Evolutionary conservation across 1,140 invertebrate species (phyloP).

Genomic region (Paramacrobiotus metropolitanus): DNA sequence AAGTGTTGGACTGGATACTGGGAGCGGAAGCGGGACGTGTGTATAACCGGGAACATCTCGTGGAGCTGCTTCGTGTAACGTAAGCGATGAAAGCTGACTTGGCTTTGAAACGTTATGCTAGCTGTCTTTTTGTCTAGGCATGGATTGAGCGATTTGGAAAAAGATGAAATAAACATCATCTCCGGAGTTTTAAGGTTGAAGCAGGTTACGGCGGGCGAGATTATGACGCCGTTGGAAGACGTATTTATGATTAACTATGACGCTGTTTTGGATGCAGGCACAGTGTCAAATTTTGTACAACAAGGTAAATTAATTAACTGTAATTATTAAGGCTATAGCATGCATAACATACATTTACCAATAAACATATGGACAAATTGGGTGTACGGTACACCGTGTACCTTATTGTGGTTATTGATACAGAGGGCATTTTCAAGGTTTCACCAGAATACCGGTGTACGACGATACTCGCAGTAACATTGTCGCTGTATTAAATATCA

Average conservation of each 20-base stretch:
- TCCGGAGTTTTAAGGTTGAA: slow-evolving; percentile 73
- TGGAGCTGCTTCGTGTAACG: slow-evolving; percentile 69
- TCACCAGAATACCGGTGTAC: slow-evolving; percentile 80
- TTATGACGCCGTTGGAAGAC: slow-evolving; percentile 87
- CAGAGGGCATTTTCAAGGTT: too few species aligned
- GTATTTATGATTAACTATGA: slow-evolving; percentile 80
- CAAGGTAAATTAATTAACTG: slow-evolving; percentile 32
- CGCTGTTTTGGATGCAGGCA: slow-evolving; percentile 73
- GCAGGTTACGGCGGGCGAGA: slow-evolving; percentile 64
- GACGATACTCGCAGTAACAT: slow-evolving; percentile 60
- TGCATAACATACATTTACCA: slow-evolving; percentile 11
- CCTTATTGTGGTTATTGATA: slow-evolving; percentile 22
- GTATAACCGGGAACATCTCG: slow-evolving; percentile 81
- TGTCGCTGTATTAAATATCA: slow-evolving; percentile 80
- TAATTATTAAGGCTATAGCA: slow-evolving; percentile 2
- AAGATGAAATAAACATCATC: slow-evolving; percentile 91
- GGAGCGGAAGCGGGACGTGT: slow-evolving; percentile 78
- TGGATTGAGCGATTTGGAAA: slow-evolving; percentile 49
- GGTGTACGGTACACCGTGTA: too few species aligned
- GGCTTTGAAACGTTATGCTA: background rate
- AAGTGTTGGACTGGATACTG: slow-evolving; percentile 37
- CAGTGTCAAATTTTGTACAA: slow-evolving; percentile 83
- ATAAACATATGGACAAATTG: too few species aligned
- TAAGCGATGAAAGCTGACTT: background rate
- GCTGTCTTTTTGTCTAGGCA: background rate